Conservation (phyloP, 2,113 vertebrate genomes). For the Neomonachus schauinslandi region DNA sequence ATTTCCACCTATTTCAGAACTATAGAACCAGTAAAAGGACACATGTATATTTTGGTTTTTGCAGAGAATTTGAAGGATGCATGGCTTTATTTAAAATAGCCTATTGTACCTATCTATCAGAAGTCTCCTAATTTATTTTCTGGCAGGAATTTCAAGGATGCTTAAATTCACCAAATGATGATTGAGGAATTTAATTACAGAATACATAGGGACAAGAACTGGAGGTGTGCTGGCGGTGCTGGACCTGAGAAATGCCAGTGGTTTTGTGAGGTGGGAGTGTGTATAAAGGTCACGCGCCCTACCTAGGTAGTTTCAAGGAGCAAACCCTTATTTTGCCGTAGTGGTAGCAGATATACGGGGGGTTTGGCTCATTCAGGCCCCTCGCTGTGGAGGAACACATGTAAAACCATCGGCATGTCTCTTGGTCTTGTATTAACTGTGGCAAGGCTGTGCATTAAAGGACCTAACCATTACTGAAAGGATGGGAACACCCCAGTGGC, state of each 20-base stretch:
- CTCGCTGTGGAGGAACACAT: not conserved
- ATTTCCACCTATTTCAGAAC: not conserved
- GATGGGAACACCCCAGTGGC: slow-evolving; percentile 78
- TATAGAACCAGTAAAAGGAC: not conserved
- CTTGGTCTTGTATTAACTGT: slow-evolving; percentile 62
- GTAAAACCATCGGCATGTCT: slow-evolving; percentile 55
- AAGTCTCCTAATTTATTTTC: not conserved
- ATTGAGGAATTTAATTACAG: not conserved
- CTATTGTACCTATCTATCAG: not conserved
- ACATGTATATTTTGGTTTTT: not conserved
- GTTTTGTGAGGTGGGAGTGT: fast-evolving
- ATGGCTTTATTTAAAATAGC: slow-evolving; percentile 13
- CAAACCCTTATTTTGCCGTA: slow-evolving; percentile 55
- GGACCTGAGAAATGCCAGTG: not conserved
- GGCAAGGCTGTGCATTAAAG: slow-evolving; percentile 66
- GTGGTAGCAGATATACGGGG: not conserved
- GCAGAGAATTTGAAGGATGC: not conserved
- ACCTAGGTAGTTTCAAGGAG: fast-evolving
- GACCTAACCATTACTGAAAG: slow-evolving; percentile 78
- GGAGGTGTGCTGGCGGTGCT: not conserved
- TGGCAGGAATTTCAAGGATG: not conserved
- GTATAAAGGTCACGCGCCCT: not conserved
- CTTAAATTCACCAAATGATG: not conserved
- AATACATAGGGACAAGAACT: not conserved
- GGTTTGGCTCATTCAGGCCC: not conserved